Conservation (phyloP, 2,797 vertebrate genomes). For the Diplodus puntazzo region DNA sequence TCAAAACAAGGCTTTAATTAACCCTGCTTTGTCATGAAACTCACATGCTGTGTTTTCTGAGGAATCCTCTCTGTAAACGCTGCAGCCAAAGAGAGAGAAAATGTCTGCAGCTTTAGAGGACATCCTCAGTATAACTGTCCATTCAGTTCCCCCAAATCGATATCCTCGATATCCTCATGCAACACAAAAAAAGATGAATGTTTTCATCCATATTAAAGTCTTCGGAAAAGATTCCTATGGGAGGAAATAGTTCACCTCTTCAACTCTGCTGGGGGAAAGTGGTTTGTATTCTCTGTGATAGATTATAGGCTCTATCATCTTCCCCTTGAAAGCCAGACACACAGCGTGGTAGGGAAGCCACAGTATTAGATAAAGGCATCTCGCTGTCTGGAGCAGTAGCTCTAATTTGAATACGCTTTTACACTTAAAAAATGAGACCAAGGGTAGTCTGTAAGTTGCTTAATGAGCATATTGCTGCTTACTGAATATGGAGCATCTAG, state of each 20-base stretch:
- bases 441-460: constrained; percentile 38
- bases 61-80: constrained; percentile 14
- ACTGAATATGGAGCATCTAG: constrained; percentile 59
- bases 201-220: constrained; percentile 80
- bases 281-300: constrained; percentile 80
- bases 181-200: constrained; percentile 75
- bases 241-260: constrained; percentile 78
- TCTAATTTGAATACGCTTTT: constrained; percentile 68
- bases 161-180: constrained; percentile 68
- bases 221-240: constrained; percentile 67
- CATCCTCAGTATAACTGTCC: constrained; percentile 49
- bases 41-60: constrained; percentile 26
- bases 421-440: constrained; percentile 59
- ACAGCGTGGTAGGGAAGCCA: constrained; percentile 56
- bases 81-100: constrained; percentile 26
- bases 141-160: constrained; percentile 63
- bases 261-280: constrained; percentile 66
- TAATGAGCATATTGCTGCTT: constrained; percentile 67
- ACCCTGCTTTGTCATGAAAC: constrained; percentile 42
- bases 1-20: constrained; percentile 63
- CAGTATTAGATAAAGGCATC: constrained; percentile 62
- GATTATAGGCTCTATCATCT: constrained; percentile 80
- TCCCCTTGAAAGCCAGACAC: constrained; percentile 68
- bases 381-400: constrained; percentile 44
- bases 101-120: constrained; percentile 59